Percentiles rank a stretch among this genome's conserved stretches.
Conservation (phyloP, 2,797 vertebrate species). For the Pipistrellus kuhlii region DNA sequence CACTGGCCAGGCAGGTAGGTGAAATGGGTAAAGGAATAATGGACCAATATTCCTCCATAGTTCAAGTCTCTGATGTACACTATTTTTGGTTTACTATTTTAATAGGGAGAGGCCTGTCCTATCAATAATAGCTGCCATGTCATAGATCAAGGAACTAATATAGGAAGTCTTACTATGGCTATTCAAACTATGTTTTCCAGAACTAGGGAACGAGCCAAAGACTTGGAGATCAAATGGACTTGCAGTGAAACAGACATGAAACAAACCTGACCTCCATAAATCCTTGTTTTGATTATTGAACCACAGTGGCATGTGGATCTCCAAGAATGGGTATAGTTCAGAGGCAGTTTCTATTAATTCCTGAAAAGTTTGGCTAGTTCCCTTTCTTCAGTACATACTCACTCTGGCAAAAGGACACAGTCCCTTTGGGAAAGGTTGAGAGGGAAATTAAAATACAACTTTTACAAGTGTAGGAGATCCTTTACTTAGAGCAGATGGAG, state of each 20-base stretch:
- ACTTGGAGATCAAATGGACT: neutral
- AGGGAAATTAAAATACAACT: neutral
- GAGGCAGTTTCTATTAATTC: neutral
- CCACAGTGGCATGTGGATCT: neutral
- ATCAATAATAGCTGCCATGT: neutral
- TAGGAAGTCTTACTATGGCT: neutral
- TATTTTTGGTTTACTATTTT: slow-evolving; percentile 41
- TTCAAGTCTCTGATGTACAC: neutral
- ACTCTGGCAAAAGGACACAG: neutral
- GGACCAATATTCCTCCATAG: neutral
- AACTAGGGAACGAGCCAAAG: neutral
- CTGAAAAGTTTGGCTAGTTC: neutral
- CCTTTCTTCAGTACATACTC: neutral
- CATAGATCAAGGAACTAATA: neutral
- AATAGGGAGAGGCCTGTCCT: neutral
- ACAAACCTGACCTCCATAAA: neutral
- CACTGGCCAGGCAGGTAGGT: neutral
- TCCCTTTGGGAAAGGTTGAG: neutral
- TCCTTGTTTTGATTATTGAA: neutral
- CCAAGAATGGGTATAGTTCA: neutral
- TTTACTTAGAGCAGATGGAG: neutral
- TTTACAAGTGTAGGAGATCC: neutral
- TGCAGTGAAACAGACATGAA: neutral
- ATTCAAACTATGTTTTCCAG: neutral
- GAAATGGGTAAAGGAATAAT: neutral